These are phyloP conservation scores for Protosalanx chinensis DNA, from an alignment of 2,797 vertebrate species.

Conservation along the genomic window DNA sequence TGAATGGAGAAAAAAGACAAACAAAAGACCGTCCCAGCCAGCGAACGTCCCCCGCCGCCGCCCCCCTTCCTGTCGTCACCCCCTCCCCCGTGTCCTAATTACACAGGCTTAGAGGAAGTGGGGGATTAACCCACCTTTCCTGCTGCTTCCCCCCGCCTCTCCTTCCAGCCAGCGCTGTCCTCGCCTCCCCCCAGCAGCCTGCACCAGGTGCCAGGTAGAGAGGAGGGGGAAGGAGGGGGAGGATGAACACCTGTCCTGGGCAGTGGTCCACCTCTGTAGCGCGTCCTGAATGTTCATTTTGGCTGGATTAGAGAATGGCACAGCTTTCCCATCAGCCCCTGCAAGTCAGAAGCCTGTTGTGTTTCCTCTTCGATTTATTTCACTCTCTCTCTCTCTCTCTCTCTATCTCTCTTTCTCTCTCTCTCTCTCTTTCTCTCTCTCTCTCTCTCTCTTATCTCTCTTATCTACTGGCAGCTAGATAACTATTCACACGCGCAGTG, in stretches of 20 bases:
- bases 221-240: background rate
- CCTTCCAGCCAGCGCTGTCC: conserved; percentile 29
- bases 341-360: background rate
- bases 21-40: conserved; percentile 17
- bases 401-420: background rate
- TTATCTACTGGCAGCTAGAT: no score
- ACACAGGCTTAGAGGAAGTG: conserved; percentile 74
- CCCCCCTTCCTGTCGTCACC: conserved; percentile 53
- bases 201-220: conserved; percentile 24
- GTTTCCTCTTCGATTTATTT: background rate
- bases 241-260: no score
- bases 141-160: conserved; percentile 30
- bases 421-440: background rate
- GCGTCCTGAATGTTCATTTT: no score
- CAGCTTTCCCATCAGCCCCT: no score
- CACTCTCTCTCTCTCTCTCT: conserved; percentile 3
- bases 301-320: no score
- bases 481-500: no score
- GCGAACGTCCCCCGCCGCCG: no score
- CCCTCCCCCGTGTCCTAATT: conserved; percentile 78
- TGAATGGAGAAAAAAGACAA: conserved; percentile 9
- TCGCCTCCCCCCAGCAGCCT: conserved; percentile 15
- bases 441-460: no score
- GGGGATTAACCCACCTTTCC: conserved; percentile 1
- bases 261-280: no score